Evolutionary conservation across 2,797 vertebrate genomes (phyloP), one percentile per base, ranked within the genome.

Genomic region (Scolopax rusticola): DNA sequence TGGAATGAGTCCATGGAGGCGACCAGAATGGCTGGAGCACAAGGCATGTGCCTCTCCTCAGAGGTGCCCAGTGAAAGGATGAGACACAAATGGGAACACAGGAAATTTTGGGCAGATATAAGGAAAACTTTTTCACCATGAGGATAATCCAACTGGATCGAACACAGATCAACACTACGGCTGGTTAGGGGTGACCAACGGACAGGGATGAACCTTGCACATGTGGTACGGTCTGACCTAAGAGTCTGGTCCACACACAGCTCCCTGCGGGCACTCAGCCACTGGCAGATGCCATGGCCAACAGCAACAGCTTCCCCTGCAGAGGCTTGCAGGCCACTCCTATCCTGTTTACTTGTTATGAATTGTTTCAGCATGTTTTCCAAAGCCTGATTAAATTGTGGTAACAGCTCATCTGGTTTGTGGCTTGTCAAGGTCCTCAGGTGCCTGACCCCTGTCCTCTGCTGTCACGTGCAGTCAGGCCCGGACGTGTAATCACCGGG

Each of bases 291-390:
- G 45, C 54, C 64, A 61, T 0, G 3, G 65, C 32, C 61, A 59
- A 53, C 1, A 0, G 56, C 79, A 83, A 38, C 32, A 54, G 40
- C 56, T 86, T 86, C 67, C 36, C n/a, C 28, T 48, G 67, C 40
- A 78, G 50, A 45, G 25, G 63, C 60, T 1, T 64, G 19, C 81
- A 64, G 36, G 50, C 56, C 61, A 45, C 50, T 86, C 71, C 61
- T 86, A 50, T 43, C 67, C 86, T 83, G 77, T 75, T 78, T 63
- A 43, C 43, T 78, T 73, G 81, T 69, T 64, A 68, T 25, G 40
- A 74, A 69, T 86, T 24, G 51, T 74, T 86, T 48, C 89, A 78
- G 89, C 27, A 48, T 63, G 85, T 48, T 78, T 86, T 64, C 73
- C 50, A 83, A 63, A 69, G 56, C 36, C 77, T 48, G 61, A 64